Percentiles rank a stretch among this genome's conserved stretches.
These are phyloP conservation scores for Camponotus fellah DNA, from an alignment of 2,888 invertebrate genomes.

Conservation along the genomic window DNA sequence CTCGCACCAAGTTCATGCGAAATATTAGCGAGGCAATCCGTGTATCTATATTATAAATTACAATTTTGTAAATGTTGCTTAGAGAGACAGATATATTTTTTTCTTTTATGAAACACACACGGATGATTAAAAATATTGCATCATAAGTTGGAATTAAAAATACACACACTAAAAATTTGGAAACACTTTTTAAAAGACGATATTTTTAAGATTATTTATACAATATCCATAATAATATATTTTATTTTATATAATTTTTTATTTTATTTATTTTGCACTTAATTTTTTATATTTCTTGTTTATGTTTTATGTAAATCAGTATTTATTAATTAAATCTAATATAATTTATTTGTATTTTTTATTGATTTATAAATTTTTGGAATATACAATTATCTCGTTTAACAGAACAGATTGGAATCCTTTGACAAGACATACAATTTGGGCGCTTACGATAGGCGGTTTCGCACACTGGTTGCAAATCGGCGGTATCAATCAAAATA, in stretches of 20 bases:
- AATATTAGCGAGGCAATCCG: too few species aligned
- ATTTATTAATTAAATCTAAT: not conserved
- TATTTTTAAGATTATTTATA: not conserved
- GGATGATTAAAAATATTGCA: not conserved
- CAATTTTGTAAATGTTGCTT: not conserved
- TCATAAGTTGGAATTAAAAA: not conserved
- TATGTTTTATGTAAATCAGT: not conserved
- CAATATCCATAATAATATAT: not conserved
- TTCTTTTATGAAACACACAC: not conserved
- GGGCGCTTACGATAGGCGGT: constrained; percentile 92
- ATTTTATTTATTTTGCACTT: too few species aligned
- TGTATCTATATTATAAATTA: too few species aligned
- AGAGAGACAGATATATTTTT: not conserved
- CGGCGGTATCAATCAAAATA: constrained; percentile 93
- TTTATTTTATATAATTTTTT: not conserved
- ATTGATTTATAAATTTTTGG: too few species aligned
- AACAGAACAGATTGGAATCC: constrained; percentile 93
- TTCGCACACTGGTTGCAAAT: constrained; percentile 92
- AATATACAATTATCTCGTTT: constrained; percentile 53
- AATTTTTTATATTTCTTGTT: not conserved
- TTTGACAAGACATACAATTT: constrained; percentile 92
- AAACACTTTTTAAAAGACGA: not conserved
- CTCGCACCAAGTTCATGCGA: too few species aligned
- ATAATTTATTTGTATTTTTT: not conserved
- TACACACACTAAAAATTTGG: not conserved